These are phyloP conservation scores for Cantharis flavilabris DNA, from an alignment of 2,888 invertebrate genomes.

Conservation along the genomic window DNA sequence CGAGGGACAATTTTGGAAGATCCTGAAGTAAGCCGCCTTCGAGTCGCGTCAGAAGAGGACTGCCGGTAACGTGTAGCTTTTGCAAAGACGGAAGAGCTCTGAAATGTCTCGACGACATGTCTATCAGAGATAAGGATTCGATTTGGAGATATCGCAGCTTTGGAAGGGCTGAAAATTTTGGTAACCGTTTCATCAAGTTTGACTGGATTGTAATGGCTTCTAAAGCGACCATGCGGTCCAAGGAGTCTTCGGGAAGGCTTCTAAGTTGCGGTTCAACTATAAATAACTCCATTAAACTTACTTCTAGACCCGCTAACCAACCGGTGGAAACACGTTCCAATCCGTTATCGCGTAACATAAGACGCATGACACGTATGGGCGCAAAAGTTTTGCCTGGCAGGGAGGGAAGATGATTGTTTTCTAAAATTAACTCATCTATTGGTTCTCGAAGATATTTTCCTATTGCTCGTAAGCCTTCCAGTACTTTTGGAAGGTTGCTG, in stretches of 20 bases:
- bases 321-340: conserved; percentile 79
- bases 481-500: conserved; percentile 79
- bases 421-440: conserved; percentile 84
- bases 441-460: conserved; percentile 69
- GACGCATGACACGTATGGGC: conserved; percentile 72
- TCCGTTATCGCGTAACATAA: conserved; percentile 84
- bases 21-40: conserved; percentile 74
- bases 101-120: conserved; percentile 71
- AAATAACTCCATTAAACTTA: conserved; percentile 78
- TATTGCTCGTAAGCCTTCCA: conserved; percentile 73
- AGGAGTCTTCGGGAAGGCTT: conserved; percentile 77
- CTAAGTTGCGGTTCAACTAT: conserved; percentile 82
- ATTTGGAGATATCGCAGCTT: conserved; percentile 76
- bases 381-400: conserved; percentile 83
- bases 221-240: conserved; percentile 73
- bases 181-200: conserved; percentile 74
- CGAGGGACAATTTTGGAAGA: conserved; percentile 64
- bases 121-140: conserved; percentile 69
- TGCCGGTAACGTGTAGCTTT: conserved; percentile 74
- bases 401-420: conserved; percentile 84
- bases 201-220: conserved; percentile 86
- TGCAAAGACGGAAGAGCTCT: conserved; percentile 73
- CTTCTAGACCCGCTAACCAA: conserved; percentile 80
- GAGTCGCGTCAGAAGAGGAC: conserved; percentile 67
- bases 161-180: conserved; percentile 71